These are phyloP conservation scores for Sinocyclocheilus anshuiensis DNA, from an alignment of 2,113 vertebrate species.

Conservation along the genomic window DNA sequence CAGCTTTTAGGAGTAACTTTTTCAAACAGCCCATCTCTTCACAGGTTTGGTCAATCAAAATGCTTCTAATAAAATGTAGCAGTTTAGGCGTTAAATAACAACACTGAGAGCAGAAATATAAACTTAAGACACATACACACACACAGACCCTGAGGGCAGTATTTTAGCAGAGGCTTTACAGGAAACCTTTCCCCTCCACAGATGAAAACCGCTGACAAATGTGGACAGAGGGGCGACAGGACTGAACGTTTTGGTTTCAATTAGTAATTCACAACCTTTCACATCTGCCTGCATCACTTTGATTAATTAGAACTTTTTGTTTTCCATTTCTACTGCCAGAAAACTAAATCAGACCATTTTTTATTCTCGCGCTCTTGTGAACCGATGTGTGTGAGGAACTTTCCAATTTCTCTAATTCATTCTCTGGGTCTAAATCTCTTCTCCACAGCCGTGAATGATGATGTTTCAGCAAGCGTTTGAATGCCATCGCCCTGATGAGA, in stretches of 20 bases:
- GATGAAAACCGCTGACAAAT: conserved; percentile 55
- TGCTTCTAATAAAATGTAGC: background rate
- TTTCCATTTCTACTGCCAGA: conserved; percentile 62
- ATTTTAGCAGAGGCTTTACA: conserved; percentile 29
- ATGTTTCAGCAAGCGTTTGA: background rate
- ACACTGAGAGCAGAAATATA: background rate
- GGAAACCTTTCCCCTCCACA: conserved; percentile 24
- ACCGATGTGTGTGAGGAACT: conserved; percentile 51
- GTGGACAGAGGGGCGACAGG: conserved; percentile 31
- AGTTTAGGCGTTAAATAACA: conserved; percentile 12
- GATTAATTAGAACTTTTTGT: conserved; percentile 60
- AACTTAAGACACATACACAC: background rate
- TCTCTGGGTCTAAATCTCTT: background rate
- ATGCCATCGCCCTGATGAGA: background rate
- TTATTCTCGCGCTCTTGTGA: conserved; percentile 45
- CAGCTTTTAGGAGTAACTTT: background rate
- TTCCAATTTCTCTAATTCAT: conserved; percentile 39
- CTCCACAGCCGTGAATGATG: background rate
- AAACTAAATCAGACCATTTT: conserved; percentile 49
- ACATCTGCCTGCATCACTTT: conserved; percentile 53
- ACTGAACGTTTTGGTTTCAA: conserved; percentile 51
- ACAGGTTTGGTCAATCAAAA: background rate
- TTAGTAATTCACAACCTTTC: conserved; percentile 59
- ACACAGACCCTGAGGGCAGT: conserved; percentile 8
- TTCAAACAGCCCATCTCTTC: background rate